Evolutionary conservation across 2,113 vertebrate species (phyloP).

Genomic region (Orthonyx spaldingii): DNA sequence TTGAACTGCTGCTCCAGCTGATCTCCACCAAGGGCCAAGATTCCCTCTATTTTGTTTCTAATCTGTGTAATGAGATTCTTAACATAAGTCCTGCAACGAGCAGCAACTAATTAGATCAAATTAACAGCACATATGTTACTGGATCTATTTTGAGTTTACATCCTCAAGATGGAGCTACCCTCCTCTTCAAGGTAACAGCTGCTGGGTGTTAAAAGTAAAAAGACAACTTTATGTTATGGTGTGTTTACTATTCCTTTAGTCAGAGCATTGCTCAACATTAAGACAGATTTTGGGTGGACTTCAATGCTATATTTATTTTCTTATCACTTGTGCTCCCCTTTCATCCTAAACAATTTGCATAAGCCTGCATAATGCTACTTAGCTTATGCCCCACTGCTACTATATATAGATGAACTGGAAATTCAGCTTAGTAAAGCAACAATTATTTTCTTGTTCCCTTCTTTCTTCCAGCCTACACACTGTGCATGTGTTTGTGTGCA

Average conservation of each 20-base stretch:
- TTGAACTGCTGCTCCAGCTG: neutral
- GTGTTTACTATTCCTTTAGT: neutral
- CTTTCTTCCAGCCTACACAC: neutral
- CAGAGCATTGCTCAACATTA: neutral
- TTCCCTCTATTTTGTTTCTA: neutral
- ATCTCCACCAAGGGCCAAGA: neutral
- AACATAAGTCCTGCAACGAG: constrained; percentile 1
- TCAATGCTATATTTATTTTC: neutral
- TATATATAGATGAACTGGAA: constrained; percentile 60
- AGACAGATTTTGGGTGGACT: neutral
- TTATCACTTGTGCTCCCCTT: neutral
- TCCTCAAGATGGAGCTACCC: neutral
- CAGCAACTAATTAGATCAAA: constrained; percentile 61
- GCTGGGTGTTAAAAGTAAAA: neutral
- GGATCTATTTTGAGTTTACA: constrained; percentile 42
- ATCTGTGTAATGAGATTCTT: constrained; percentile 52
- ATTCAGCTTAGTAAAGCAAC: constrained; percentile 44
- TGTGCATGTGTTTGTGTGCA: neutral
- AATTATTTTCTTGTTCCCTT: constrained; percentile 8
- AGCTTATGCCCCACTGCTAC: constrained; percentile 22
- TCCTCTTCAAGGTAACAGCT: neutral
- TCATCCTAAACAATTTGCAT: constrained; percentile 50
- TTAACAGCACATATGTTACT: constrained; percentile 45
- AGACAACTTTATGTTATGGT: neutral
- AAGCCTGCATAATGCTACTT: constrained; percentile 60